A percentile compares a stretch with the other conserved stretches of the same genome.
Evolutionary conservation across 2,888 invertebrate species (phyloP).

Genomic region (Meliscaeva auricollis): DNA sequence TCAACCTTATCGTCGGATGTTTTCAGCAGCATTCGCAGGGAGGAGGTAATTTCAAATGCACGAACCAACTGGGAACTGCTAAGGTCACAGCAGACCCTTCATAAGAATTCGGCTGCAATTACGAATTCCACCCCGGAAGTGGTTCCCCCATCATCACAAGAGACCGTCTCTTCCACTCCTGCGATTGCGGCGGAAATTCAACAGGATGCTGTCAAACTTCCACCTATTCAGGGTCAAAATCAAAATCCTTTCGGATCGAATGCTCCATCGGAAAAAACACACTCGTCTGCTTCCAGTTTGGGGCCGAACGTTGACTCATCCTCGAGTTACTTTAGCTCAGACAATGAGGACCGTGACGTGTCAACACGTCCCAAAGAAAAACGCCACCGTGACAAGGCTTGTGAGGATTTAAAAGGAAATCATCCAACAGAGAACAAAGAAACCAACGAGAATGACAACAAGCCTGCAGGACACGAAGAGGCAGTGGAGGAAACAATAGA

Average conservation of each 20-base stretch:
- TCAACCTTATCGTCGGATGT: constrained; percentile 85
- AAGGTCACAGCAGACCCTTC: constrained; percentile 86
- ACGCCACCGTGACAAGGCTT: constrained; percentile 35
- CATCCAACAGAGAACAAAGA: constrained; percentile 49
- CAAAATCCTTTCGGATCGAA: constrained; percentile 56
- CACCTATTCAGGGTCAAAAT: constrained; percentile 79
- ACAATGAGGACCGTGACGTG: constrained; percentile 80
- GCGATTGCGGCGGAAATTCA: constrained; percentile 56
- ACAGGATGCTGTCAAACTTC: constrained; percentile 81
- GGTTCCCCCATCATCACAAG: neutral
- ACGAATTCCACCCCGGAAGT: constrained; percentile 33
- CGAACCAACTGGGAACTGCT: constrained; percentile 94
- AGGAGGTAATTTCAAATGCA: constrained; percentile 93
- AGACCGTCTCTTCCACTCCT: neutral
- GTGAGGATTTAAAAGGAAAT: constrained; percentile 32
- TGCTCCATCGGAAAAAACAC: constrained; percentile 73
- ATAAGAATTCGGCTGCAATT: constrained; percentile 42
- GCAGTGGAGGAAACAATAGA: constrained; percentile 47
- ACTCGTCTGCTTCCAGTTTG: constrained; percentile 87
- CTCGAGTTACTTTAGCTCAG: constrained; percentile 86
- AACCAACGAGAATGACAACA: constrained; percentile 50
- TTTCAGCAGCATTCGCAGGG: constrained; percentile 86
- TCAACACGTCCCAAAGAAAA: constrained; percentile 59
- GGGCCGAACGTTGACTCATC: constrained; percentile 90
- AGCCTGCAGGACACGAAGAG: constrained; percentile 35